These are phyloP conservation scores for Sus scrofa DNA, from an alignment of 2,113 vertebrate species.

Conservation along the genomic window T2T-Sscrofa CM000816.6:87576501-87577000, in stretches of 20 bases:
- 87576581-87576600: background rate
- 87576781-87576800: background rate
- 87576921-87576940: background rate
- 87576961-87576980: background rate
- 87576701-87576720: background rate
- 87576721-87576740: background rate
- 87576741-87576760: background rate
- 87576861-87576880: background rate
- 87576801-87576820: background rate
- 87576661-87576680: background rate
- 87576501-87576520: no score
- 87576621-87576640: background rate
- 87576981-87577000: background rate
- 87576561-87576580: no score
- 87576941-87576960: background rate
- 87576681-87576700: background rate
- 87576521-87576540: no score
- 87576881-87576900: background rate
- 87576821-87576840: background rate
- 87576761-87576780: background rate
- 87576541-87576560: no score
- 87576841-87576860: background rate
- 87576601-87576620: background rate
- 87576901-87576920: background rate
- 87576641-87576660: background rate